Evolutionary conservation across 2,888 invertebrate genomes (phyloP), one percentile per base, ranked within the genome.

Genomic region (Minunthozetes semirufus): DNA sequence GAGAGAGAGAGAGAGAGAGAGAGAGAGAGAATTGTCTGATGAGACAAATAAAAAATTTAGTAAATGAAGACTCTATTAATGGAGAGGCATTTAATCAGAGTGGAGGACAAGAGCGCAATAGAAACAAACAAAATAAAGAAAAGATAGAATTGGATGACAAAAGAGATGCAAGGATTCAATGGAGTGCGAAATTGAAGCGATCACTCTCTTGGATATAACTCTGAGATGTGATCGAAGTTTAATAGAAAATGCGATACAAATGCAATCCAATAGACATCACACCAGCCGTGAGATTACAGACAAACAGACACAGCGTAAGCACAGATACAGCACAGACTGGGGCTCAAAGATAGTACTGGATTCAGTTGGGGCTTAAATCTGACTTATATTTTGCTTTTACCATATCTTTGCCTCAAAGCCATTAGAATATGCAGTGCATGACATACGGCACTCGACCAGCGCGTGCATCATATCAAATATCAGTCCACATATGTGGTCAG

Each of bases 81-180:
- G 17, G 50, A 50, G n/a, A n/a, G n/a, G 50, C 42, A 4, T 50
- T 50, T 50, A 50, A 50, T 50, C 50, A 50, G 50, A 5, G 17
- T 50, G 50, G 19, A 19, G 11, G 5, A 50, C n/a, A 50, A 19
- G 17, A 50, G 50, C 17, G 50, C 17, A 50, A 50, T 17, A 50
- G 50, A 50, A 50, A 50, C 59, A 59, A 59, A 59, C 59, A 59
- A 59, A 59, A 59, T 59, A 29, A 59, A 13, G 59, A 29, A 59
- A 59, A 25, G 59, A 25, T 25, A 59, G 27, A 59, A 59, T 59
- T 59, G 59, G 59, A 59, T 59, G 59, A 59, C 59, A 50, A 59
- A 59, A 59, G 59, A 59, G 59, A 59, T 59, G 59, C 59, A 59
- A 59, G 59, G 22, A 59, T 59, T 59, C 59, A 59, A 59, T 59